phyloP scores from a whole-genome alignment of 1,140 invertebrate genomes.

The Matsumurasca onukii region DNA sequence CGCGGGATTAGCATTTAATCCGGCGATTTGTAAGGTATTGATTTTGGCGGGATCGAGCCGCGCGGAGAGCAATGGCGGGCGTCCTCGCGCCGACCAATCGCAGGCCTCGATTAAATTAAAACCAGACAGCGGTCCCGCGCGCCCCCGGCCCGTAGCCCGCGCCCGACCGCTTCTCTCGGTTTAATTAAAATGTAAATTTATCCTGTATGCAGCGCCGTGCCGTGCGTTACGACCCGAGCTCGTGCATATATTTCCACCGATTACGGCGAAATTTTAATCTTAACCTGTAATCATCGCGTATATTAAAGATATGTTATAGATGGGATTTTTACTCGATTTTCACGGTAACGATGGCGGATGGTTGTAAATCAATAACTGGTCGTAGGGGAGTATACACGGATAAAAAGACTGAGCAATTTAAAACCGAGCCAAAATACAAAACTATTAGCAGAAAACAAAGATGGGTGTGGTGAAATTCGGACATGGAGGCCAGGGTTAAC shows the following conservation, averaged over 20 bases:
- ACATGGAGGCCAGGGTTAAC: too few species aligned
- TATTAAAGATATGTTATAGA: constrained; percentile 16
- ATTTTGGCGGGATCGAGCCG: constrained; percentile 6
- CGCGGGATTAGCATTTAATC: constrained; percentile 11
- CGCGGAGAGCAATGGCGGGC: constrained; percentile 16
- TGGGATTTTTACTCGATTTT: constrained; percentile 8
- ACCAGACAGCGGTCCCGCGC: constrained; percentile 8
- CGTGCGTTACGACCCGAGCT: background rate
- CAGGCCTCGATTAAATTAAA: constrained; percentile 26
- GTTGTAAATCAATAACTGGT: too few species aligned
- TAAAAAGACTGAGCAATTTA: too few species aligned
- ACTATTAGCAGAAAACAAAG: too few species aligned
- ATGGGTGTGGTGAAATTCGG: too few species aligned
- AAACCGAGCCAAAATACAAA: too few species aligned
- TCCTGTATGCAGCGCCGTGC: background rate
- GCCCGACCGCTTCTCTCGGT: background rate
- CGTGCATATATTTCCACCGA: constrained; percentile 15
- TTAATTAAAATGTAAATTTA: constrained; percentile 27
- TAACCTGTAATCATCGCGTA: background rate
- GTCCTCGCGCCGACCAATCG: constrained; percentile 14
- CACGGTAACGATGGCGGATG: too few species aligned
- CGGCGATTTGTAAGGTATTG: constrained; percentile 17
- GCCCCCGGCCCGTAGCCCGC: background rate
- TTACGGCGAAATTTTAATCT: constrained; percentile 6
- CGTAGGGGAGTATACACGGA: too few species aligned